Conservation (phyloP, 2,113 vertebrate species). For the Pomatorhinus ruficollis region DNA sequence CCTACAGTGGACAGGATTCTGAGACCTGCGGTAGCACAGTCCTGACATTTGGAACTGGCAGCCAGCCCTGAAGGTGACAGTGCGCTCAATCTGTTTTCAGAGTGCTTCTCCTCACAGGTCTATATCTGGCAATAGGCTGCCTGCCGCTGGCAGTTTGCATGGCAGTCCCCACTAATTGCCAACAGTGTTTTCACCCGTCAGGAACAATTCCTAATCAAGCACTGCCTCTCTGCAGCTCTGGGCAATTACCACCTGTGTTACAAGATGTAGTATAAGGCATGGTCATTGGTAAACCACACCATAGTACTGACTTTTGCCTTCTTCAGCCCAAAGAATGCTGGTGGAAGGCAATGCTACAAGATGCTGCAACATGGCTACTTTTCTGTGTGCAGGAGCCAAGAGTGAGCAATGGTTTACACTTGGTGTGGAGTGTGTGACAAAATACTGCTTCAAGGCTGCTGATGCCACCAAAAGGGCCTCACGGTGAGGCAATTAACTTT, state of each 20-base stretch:
- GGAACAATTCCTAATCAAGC: neutral
- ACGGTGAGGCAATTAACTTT: neutral
- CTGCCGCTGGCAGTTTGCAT: neutral
- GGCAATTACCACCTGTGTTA: neutral
- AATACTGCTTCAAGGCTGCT: neutral
- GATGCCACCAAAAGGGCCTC: neutral
- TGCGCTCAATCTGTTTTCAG: neutral
- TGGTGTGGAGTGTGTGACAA: neutral
- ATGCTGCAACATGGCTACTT: neutral
- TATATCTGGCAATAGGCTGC: slow-evolving; percentile 46
- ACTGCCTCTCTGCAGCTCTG: neutral
- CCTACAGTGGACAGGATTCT: neutral
- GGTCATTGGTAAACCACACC: neutral
- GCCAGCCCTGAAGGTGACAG: slow-evolving; percentile 20
- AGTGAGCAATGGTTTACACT: neutral
- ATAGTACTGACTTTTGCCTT: neutral
- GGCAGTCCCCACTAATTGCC: neutral
- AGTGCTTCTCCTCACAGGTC: neutral
- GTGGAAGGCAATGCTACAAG: neutral
- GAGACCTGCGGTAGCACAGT: neutral
- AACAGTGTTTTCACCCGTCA: neutral
- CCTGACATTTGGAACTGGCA: slow-evolving; percentile 50
- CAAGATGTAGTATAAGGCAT: neutral
- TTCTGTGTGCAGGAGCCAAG: neutral
- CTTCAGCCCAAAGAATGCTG: neutral